These are phyloP conservation scores for Nomada flava DNA, from an alignment of 2,888 invertebrate genomes.

Conservation along the genomic window DNA sequence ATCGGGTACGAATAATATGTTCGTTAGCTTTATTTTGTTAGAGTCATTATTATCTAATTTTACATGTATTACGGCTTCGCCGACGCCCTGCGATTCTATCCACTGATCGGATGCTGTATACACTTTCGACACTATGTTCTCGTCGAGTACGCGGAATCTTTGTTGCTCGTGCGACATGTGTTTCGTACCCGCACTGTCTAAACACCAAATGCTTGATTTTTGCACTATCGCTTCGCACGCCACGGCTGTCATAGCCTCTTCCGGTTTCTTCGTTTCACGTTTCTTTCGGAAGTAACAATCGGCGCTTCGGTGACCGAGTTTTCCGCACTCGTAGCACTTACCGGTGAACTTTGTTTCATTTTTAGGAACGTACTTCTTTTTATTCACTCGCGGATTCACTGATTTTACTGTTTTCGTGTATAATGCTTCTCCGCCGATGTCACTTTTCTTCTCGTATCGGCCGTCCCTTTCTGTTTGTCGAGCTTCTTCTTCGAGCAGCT, in stretches of 20 bases:
- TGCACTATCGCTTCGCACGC: not conserved
- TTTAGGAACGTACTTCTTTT: not conserved
- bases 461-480: not conserved
- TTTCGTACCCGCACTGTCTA: constrained; percentile 28
- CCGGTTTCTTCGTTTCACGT: not conserved
- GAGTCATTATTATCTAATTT: no score
- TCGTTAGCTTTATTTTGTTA: no score
- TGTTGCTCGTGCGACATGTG: not conserved
- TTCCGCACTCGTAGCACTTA: not conserved
- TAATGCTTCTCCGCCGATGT: no score
- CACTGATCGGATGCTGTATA: constrained; percentile 22
- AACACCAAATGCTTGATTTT: not conserved
- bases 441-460: not conserved
- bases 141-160: not conserved
- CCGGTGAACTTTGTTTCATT: not conserved
- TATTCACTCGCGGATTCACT: not conserved
- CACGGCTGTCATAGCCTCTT: constrained; percentile 12
- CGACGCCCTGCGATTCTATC: constrained; percentile 14
- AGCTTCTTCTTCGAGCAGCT: not conserved
- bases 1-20: no score
- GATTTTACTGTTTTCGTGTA: not conserved
- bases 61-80: constrained; percentile 18
- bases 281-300: not conserved
- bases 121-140: not conserved
- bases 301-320: not conserved